Evolutionary conservation across 2,888 invertebrate genomes (phyloP).

Genomic region (Hermaeophaga mercurialis): DNA sequence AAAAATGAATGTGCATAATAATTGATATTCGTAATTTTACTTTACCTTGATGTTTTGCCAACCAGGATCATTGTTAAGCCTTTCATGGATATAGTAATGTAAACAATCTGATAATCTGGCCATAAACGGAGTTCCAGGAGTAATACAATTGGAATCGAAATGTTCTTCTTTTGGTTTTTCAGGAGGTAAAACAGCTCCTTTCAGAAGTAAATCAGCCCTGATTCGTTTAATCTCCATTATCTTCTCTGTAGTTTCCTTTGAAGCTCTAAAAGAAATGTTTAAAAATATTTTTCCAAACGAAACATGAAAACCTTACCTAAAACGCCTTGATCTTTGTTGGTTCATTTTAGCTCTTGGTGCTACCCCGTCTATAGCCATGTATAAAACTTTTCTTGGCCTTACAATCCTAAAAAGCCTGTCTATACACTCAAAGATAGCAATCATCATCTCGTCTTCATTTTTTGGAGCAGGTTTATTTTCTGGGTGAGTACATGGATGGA

Average conservation of each 20-base stretch:
- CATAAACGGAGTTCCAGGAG: slow-evolving; percentile 99
- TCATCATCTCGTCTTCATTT: slow-evolving; percentile 99
- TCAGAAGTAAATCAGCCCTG: slow-evolving; percentile 71
- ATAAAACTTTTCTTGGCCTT: slow-evolving; percentile 88
- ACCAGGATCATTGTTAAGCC: slow-evolving; percentile 90
- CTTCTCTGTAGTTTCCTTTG: slow-evolving; percentile 92
- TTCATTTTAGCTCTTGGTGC: slow-evolving; percentile 99
- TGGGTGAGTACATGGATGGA: slow-evolving; percentile 99
- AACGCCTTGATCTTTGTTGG: slow-evolving; percentile 95
- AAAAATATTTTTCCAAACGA: background rate
- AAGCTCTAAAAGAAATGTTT: too few relatives aligned
- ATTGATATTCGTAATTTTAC: background rate
- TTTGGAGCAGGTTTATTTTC: slow-evolving; percentile 97
- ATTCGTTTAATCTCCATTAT: slow-evolving; percentile 82
- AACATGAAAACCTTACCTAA: too few relatives aligned
- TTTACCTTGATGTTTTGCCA: slow-evolving; percentile 86
- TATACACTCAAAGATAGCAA: slow-evolving; percentile 98
- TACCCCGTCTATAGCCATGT: slow-evolving; percentile 99
- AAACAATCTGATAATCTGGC: slow-evolving; percentile 83
- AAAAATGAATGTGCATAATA: too few relatives aligned
- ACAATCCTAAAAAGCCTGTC: slow-evolving; percentile 94
- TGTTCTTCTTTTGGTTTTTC: slow-evolving; percentile 91
- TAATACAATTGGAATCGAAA: slow-evolving; percentile 99
- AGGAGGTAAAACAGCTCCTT: slow-evolving; percentile 77
- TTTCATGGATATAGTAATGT: slow-evolving; percentile 86